Conservation (phyloP, 2,113 vertebrate species). For the Xenus cinereus region DNA sequence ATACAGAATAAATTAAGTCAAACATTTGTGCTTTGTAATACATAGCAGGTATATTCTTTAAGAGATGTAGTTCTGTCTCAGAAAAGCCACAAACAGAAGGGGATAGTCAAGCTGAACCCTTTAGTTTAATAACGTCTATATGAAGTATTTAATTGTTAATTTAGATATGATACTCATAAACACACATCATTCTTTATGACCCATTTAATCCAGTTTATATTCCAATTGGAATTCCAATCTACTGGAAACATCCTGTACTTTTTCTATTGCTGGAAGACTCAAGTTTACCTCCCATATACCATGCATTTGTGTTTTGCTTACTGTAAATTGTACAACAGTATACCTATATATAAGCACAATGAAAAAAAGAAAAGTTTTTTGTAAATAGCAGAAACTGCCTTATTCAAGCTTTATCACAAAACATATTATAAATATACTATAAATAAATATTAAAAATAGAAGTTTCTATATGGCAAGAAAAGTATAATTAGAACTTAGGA, state of each 20-base stretch:
- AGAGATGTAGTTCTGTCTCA: neutral
- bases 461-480: neutral
- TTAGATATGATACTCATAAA: neutral
- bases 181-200: neutral
- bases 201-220: neutral
- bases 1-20: neutral
- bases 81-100: neutral
- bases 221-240: neutral
- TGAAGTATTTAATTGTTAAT: neutral
- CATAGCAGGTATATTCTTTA: neutral
- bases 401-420: neutral
- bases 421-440: neutral
- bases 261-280: neutral
- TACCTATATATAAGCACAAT: neutral
- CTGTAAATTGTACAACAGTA: neutral
- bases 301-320: neutral
- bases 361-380: neutral
- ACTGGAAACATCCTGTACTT: neutral
- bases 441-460: neutral
- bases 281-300: neutral
- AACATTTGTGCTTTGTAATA: neutral
- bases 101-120: neutral
- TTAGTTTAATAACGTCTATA: neutral
- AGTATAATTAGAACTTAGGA: neutral
- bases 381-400: neutral